Percentiles rank a stretch among this genome's conserved stretches.
These are phyloP conservation scores for Circaetus gallicus DNA, from an alignment of 2,113 vertebrate species.

Conservation along the genomic window DNA sequence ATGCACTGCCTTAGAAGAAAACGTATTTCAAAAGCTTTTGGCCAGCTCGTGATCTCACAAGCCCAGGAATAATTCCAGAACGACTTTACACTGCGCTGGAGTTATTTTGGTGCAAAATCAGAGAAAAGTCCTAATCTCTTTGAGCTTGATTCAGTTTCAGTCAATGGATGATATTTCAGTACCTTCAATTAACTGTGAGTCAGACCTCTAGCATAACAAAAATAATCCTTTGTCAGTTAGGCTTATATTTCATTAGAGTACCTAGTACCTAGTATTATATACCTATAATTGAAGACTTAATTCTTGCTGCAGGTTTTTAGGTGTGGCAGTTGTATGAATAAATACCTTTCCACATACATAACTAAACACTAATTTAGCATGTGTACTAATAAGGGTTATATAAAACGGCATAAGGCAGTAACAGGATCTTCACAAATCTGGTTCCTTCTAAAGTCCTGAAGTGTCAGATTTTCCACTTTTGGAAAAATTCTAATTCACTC, in stretches of 20 bases:
- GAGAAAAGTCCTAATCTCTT: background rate
- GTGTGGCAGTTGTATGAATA: background rate
- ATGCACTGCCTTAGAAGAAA: background rate
- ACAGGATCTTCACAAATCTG: background rate
- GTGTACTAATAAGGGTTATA: background rate
- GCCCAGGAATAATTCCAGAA: background rate
- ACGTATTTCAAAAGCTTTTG: background rate
- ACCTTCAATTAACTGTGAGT: background rate
- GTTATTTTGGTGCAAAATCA: background rate
- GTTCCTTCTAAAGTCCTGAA: background rate
- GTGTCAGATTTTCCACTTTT: background rate
- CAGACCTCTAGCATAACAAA: background rate
- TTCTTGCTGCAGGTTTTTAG: background rate
- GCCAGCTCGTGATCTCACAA: background rate
- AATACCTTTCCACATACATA: background rate
- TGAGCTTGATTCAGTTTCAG: background rate
- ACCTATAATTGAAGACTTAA: background rate
- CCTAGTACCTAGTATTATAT: too few relatives aligned
- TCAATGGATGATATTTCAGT: background rate
- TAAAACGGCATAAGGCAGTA: background rate
- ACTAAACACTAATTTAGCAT: background rate
- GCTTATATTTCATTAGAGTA: background rate
- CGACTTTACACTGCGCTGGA: background rate
- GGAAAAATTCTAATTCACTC: background rate
- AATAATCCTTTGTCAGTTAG: background rate